Base-by-base conservation (phyloP, 2,797 vertebrate species). In the Galaxias olidus region DNA sequence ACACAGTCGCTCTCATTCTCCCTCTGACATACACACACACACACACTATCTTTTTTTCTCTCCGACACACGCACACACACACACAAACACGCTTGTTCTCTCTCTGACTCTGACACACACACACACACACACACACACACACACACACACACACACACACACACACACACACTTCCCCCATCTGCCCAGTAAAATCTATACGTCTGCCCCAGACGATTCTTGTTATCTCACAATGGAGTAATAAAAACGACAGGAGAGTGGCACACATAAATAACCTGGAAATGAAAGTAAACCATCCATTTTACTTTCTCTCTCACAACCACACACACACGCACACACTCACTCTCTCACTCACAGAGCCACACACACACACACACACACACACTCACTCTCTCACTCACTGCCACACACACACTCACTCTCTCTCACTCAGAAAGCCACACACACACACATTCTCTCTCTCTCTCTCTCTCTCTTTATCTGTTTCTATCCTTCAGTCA, bases 141-240 rank as follows among this genome's bases (percentile, higher is more conserved):
- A 30, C 30, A 30, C 13, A 56, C 54, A 41, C 54, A 41, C 40
- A 41, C 40, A 15, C 51, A 30, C 30, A 30, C 30, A 30, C 30
- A 30, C 13, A 42, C 54, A 41, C 54, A 41, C 40, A 41, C 40
- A 15, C 54, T 41, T 42, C 40, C 54, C 54, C 54, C n/a, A 41
- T 56, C 54, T 56, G 14, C 54, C 54, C 54, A 41, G 30, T 41
- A 56, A 56, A 56, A 56, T 56, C 54, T 15, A 56, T 56, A 56
- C 10, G 30, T 30, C 30, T 30, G 30, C 30, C 42, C 42, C 54
- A 56, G 54, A 56, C 54, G 40, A 30, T 56, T n/a, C 54, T 56
- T 56, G 54, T 56, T 56, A 43, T 56, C 54, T n/a, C 54, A n/a
- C 54, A 42, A 56, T 14, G 15, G 54, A 43, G 54, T n/a, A n/a